Conservation (phyloP, 1,140 invertebrate genomes). For the Heliconius congener region DNA sequence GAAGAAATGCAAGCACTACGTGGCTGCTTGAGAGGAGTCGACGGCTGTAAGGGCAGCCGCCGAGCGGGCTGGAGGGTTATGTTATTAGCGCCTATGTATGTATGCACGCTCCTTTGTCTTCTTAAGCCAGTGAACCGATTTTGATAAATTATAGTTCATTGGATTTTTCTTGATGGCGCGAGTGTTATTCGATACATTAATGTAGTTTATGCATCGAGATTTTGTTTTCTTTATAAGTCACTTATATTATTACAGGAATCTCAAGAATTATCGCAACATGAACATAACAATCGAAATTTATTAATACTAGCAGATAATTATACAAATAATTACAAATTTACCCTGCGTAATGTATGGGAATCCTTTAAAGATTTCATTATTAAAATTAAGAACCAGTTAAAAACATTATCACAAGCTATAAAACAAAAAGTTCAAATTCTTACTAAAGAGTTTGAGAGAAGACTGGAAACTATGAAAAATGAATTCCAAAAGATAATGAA, state of each 20-base stretch:
- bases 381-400: slow-evolving; percentile 42
- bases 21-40: too few relatives aligned
- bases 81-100: too few relatives aligned
- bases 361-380: slow-evolving; percentile 43
- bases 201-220: too few relatives aligned
- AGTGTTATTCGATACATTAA: too few relatives aligned
- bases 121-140: too few relatives aligned
- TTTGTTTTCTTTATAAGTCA: too few relatives aligned
- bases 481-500: slow-evolving; percentile 43
- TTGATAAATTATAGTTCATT: too few relatives aligned
- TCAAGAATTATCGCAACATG: neutral
- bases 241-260: neutral
- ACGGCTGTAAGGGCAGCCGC: too few relatives aligned
- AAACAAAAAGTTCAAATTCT: slow-evolving; percentile 42
- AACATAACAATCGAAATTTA: neutral
- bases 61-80: too few relatives aligned
- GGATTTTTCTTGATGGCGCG: too few relatives aligned
- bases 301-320: neutral
- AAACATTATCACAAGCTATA: slow-evolving; percentile 40
- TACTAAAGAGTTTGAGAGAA: slow-evolving; percentile 32
- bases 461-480: slow-evolving; percentile 39
- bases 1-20: too few relatives aligned
- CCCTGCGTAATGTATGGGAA: slow-evolving; percentile 39
- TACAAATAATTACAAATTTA: neutral
- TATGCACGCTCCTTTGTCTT: too few relatives aligned